These are phyloP conservation scores for Scaptodrosophila lebanonensis DNA, from an alignment of 1,140 invertebrate species.

Conservation along the genomic window DNA sequence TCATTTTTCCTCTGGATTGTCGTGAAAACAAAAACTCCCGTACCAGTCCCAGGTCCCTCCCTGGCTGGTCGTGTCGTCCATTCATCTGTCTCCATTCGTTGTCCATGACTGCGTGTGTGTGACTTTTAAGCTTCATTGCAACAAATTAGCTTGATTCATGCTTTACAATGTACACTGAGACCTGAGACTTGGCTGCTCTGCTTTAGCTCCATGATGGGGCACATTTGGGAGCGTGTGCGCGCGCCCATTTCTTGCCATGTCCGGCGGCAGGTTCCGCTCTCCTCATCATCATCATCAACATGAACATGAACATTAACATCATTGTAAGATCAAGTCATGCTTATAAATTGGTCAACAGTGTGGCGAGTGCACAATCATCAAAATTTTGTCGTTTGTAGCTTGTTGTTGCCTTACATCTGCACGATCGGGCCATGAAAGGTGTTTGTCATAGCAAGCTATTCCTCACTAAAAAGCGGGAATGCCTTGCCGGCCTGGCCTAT, in stretches of 20 bases:
- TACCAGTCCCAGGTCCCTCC: background rate
- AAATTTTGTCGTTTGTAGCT: too few relatives aligned
- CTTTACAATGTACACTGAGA: constrained; percentile 38
- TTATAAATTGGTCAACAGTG: constrained; percentile 43
- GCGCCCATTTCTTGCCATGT: constrained; percentile 1
- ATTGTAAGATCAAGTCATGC: constrained; percentile 48
- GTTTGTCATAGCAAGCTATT: constrained; percentile 12
- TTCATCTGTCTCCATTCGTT: background rate
- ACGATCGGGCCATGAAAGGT: constrained; percentile 16
- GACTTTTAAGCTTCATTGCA: constrained; percentile 63
- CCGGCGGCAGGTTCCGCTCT: constrained; percentile 27
- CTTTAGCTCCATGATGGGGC: constrained; percentile 37
- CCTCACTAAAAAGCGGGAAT: too few relatives aligned
- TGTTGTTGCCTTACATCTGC: too few relatives aligned
- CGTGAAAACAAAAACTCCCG: too few relatives aligned
- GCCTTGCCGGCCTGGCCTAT: too few relatives aligned
- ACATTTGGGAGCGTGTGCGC: constrained; percentile 16
- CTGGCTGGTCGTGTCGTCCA: background rate
- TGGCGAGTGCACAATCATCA: too few relatives aligned
- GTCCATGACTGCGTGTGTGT: constrained; percentile 12
- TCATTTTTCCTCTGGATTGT: too few relatives aligned
- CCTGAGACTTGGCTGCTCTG: too few relatives aligned
- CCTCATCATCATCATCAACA: too few relatives aligned
- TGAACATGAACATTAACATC: too few relatives aligned
- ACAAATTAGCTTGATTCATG: constrained; percentile 64